These are phyloP conservation scores for Aurelia coerulea DNA, from an alignment of 30 jellyfish, hydroid and myxozoan genomes.

Conservation along the genomic window DNA sequence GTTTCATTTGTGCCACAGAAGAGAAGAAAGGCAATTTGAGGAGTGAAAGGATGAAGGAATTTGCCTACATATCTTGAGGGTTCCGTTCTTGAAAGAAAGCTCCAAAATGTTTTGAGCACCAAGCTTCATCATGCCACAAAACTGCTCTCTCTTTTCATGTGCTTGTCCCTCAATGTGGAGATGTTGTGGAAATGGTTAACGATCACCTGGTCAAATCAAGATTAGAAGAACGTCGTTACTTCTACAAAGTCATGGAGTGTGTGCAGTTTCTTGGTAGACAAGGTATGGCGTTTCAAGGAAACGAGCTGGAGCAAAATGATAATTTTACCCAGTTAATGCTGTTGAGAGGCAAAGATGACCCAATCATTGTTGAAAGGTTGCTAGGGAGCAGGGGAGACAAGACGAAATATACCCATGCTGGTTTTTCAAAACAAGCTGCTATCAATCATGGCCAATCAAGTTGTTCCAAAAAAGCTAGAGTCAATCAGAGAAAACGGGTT, in stretches of 20 bases:
- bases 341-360: conserved; percentile 73
- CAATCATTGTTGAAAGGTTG: conserved; percentile 19
- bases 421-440: conserved; percentile 44
- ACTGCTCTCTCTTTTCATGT: conserved; percentile 53
- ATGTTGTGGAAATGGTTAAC: conserved; percentile 19
- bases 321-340: conserved; percentile 66
- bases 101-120: conserved; percentile 54
- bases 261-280: too few relatives aligned
- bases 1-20: conserved; percentile 33
- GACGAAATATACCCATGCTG: conserved; percentile 60
- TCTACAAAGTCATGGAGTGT: conserved; percentile 51
- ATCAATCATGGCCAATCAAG: conserved; percentile 34
- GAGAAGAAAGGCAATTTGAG: conserved; percentile 32
- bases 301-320: too few relatives aligned
- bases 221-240: conserved; percentile 59
- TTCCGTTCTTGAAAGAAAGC: conserved; percentile 43
- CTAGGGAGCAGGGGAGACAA: conserved; percentile 36
- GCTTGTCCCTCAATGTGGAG: conserved; percentile 27
- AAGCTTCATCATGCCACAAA: conserved; percentile 55
- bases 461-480: conserved; percentile 26
- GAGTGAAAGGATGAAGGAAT: conserved; percentile 45
- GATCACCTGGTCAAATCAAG: conserved; percentile 38
- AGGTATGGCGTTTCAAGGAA: conserved; percentile 68
- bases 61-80: conserved; percentile 37
- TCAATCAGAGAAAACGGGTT: conserved; percentile 20